These are phyloP conservation scores for Danio tinwini DNA, from an alignment of 2,797 vertebrate species.

Conservation along the genomic window DNA sequence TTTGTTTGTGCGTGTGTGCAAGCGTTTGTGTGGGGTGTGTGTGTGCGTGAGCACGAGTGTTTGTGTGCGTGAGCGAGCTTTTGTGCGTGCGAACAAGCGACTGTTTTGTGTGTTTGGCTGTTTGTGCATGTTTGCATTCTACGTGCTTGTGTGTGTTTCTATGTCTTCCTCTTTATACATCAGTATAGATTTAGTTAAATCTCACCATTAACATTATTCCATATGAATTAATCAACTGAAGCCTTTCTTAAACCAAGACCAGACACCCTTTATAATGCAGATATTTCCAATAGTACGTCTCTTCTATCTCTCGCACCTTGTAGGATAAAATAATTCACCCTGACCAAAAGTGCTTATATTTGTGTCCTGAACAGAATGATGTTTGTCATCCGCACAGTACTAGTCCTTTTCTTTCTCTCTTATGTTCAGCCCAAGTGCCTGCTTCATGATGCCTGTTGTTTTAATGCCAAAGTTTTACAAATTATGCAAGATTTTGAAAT, in stretches of 20 bases:
- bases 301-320: not conserved
- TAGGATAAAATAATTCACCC: not conserved
- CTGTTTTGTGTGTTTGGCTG: too few species aligned
- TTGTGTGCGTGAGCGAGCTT: too few species aligned
- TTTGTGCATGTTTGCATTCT: not conserved
- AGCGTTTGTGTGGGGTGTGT: too few species aligned
- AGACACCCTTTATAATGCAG: constrained; percentile 21
- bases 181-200: constrained; percentile 34
- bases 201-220: constrained; percentile 10
- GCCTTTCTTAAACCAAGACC: constrained; percentile 35
- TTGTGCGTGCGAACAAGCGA: too few species aligned
- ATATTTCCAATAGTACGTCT: constrained; percentile 23
- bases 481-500: constrained; percentile 51
- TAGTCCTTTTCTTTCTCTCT: constrained; percentile 4
- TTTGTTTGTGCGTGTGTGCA: too few species aligned
- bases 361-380: constrained; percentile 27
- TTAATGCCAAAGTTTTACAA: constrained; percentile 50
- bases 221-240: constrained; percentile 43
- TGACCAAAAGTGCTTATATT: constrained; percentile 22
- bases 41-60: too few species aligned
- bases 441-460: constrained; percentile 45
- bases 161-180: constrained; percentile 29
- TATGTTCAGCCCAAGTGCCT: constrained; percentile 43
- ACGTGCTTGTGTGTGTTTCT: not conserved
- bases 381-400: not conserved